A percentile compares a stretch with the other conserved stretches of the same genome.
Conservation (phyloP, 2,888 invertebrate species). For the Diplazon laetatorius region DNA sequence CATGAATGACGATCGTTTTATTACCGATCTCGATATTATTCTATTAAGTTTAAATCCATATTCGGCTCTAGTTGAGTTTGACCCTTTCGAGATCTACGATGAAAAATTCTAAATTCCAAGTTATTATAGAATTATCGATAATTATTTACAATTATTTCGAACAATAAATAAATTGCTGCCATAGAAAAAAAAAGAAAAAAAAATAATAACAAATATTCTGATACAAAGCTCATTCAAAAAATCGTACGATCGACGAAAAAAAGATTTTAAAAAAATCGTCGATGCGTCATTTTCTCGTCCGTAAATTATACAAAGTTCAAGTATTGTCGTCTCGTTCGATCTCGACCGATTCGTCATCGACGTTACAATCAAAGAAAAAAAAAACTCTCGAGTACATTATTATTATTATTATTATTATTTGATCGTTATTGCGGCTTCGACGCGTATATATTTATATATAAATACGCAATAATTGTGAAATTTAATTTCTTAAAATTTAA, state of each 20-base stretch:
- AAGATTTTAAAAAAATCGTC: constrained; percentile 3
- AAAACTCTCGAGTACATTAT: too few species aligned
- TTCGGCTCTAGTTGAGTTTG: constrained; percentile 39
- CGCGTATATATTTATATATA: too few species aligned
- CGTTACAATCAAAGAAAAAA: too few species aligned
- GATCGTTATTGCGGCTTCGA: constrained; percentile 50
- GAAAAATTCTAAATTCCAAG: not conserved
- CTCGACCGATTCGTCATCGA: constrained; percentile 26
- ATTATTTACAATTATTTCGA: constrained; percentile 45
- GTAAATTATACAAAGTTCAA: not conserved
- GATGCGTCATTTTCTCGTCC: not conserved
- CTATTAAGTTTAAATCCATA: constrained; percentile 39
- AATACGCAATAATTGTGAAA: too few species aligned
- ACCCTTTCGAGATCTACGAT: constrained; percentile 32
- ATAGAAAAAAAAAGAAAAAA: constrained; percentile 4
- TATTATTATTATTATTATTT: too few species aligned
- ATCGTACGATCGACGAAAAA: not conserved
- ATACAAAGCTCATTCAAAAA: too few species aligned
- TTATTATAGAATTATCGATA: constrained; percentile 21
- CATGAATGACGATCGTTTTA: constrained; percentile 15
- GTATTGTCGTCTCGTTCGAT: not conserved
- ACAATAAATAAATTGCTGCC: constrained; percentile 35
- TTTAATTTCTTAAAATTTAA: too few species aligned
- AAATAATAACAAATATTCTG: too few species aligned
- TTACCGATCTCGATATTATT: not conserved